phyloP scores from a whole-genome alignment of 2,888 invertebrate genomes.

The Cordilura impudica region DNA sequence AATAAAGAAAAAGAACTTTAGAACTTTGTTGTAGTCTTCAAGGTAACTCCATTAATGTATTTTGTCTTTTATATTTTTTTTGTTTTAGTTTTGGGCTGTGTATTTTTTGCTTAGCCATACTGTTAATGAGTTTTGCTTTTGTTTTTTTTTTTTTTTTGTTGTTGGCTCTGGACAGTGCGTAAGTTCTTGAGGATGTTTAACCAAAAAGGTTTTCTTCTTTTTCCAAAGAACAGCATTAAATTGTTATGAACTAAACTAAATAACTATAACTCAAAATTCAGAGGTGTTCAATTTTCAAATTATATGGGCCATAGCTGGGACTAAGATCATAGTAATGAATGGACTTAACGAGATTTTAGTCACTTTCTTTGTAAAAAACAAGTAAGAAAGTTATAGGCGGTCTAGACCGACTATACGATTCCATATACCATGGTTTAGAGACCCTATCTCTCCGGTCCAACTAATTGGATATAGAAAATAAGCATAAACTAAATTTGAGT shows the following conservation, averaged over 20 bases:
- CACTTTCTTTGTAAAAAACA: too few relatives aligned
- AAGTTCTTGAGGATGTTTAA: conserved; percentile 38
- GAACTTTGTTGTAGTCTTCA: conserved; percentile 53
- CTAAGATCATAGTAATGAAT: too few relatives aligned
- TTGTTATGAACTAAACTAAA: conserved; percentile 7
- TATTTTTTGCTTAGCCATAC: conserved; percentile 52
- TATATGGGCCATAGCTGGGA: too few relatives aligned
- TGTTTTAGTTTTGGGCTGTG: conserved; percentile 45
- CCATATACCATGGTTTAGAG: too few relatives aligned
- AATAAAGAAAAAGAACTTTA: conserved; percentile 54
- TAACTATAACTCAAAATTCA: conserved; percentile 2
- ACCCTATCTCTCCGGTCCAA: too few relatives aligned
- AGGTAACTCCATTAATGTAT: conserved; percentile 72
- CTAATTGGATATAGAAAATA: too few relatives aligned
- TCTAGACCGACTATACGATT: too few relatives aligned
- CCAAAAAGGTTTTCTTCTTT: conserved; percentile 9
- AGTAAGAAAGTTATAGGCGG: too few relatives aligned
- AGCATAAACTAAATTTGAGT: too few relatives aligned
- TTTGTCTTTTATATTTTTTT: conserved; percentile 30
- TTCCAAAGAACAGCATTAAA: conserved; percentile 38
- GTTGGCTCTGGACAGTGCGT: conserved; percentile 54
- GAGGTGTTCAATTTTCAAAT: not conserved
- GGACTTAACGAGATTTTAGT: too few relatives aligned
- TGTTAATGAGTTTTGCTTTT: conserved; percentile 61
- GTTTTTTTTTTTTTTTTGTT: too few relatives aligned